Evolutionary conservation across 2,113 vertebrate genomes (phyloP), one percentile per base, ranked within the genome.

Genomic region (Elgaria multicarinata): DNA sequence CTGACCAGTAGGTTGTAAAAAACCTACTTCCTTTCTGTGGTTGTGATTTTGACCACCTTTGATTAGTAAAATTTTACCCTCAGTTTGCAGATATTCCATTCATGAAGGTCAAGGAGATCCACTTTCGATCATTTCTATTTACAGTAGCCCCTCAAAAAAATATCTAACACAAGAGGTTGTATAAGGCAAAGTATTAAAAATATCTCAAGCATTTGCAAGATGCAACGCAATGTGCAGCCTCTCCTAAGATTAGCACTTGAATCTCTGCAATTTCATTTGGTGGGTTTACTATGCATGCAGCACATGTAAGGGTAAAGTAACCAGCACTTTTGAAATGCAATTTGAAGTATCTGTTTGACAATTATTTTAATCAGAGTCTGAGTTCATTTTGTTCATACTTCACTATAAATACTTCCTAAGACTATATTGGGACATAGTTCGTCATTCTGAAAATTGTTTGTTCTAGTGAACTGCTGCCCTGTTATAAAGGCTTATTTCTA

Each of bases 381-480:
- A 64, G 55, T 77, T 83, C 80, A 53, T 76, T 89, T 76, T 75
- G 33, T 84, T 89, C 87, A 67, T 84, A 46, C 81, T 89, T 66
- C 6, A 2, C 81, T 89, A 84, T 77, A 87, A 87, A 87, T 87
- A 67, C 64, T 66, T 83, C 13, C 14, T 74, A 20, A 39, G 44
- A 76, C 42, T 77, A 83, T 83, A 44, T 76, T 33, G 36, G 42
- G 55, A 36, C 33, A 83, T 62, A 50, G 39, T 28, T 66, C 66
- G 58, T 50, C 71, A 76, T 20, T 76, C 71, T 83, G 64, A 72
- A 81, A 89, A 72, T 8, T 4, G n/a, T 81, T 81, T 82, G 53
- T 82, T 88, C 36, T 42, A 82, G 83, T 80, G 66, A 71, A 67
- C 33, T 76, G 55, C 55, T 83, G 39, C 50, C 42, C 33, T 46